Evolutionary conservation across 2,888 invertebrate genomes (phyloP), one percentile per base, ranked within the genome.

Genomic region (Polymixis flavicincta): DNA sequence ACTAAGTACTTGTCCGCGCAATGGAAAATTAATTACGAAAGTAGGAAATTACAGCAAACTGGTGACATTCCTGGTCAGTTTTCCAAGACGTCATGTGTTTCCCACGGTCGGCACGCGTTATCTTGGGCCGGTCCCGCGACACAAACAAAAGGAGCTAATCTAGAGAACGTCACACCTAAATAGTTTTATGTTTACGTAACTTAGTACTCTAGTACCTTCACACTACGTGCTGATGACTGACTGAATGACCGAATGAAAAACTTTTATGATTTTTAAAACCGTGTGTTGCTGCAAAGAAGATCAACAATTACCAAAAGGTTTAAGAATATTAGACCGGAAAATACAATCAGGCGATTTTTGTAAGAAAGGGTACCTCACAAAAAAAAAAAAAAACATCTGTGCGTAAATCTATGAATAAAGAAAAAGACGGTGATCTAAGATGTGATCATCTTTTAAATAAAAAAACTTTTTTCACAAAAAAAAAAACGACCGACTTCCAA

Each of bases 141-240:
- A 69, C 86, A 90, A 90, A 90, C 90, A 90, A 90, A 88, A 88
- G 86, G 88, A 77, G 85, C 80, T 88, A 83, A 87, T 84, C 84
- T 84, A 66, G 55, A 68, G 55, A 64, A 83, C 81, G 83, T 89
- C 86, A 85, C 77, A 77, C 84, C 74, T 83, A 84, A 84, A 86
- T 86, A 80, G 63, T 84, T 83, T 8, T 72, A 71, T 74, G 81
- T 78, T 88, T 82, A 86, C 81, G 81, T 77, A 87, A 82, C 55
- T 61, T 57, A 70, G 60, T 71, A 28, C 28, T 45, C 19, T n/a
- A 59, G 54, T 25, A 48, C 5, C 9, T 13, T 66, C 48, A 50
- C 19, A 6, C 25, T 67, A n/a, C 13, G 17, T 14, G 19, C 28
- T 60, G 48, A 42, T 52, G 52, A 52, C 2, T 61, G 8, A 45